Conservation (phyloP, 2,888 invertebrate genomes). For the Drosophila setosimentum region DNA sequence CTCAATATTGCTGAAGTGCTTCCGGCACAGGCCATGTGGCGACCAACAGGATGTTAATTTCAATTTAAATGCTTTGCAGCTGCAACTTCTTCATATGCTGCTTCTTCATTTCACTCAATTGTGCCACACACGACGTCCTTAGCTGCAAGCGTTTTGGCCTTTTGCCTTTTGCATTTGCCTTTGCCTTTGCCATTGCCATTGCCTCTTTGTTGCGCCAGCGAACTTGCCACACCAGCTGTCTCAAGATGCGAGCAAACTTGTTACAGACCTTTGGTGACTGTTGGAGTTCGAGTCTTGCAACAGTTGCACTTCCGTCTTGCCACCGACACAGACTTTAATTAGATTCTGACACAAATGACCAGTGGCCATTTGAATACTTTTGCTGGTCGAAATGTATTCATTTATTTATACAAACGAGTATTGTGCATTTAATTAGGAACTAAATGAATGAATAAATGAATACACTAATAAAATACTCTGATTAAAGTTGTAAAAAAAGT, state of each 20-base stretch:
- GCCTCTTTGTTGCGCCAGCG: constrained; percentile 3
- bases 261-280: constrained; percentile 38
- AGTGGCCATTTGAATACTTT: constrained; percentile 17
- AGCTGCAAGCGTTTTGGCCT: constrained; percentile 53
- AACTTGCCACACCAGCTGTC: constrained; percentile 47
- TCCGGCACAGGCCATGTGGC: constrained; percentile 52
- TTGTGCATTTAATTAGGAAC: constrained; percentile 11
- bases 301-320: constrained; percentile 58
- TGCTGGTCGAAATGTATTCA: constrained; percentile 55
- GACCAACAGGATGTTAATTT: constrained; percentile 75
- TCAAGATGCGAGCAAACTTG: constrained; percentile 40
- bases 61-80: constrained; percentile 70
- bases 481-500: background rate
- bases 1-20: constrained; percentile 45
- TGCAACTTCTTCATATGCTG: constrained; percentile 31
- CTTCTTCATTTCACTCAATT: constrained; percentile 40
- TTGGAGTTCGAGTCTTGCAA: constrained; percentile 3
- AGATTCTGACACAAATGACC: constrained; percentile 52
- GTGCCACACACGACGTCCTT: constrained; percentile 66
- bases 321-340: constrained; percentile 64
- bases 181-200: no score
- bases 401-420: constrained; percentile 33
- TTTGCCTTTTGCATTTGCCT: constrained; percentile 25
- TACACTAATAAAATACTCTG: background rate
- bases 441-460: background rate